Base-by-base conservation (phyloP, 2,113 vertebrate species). In the Hucho hucho region DNA sequence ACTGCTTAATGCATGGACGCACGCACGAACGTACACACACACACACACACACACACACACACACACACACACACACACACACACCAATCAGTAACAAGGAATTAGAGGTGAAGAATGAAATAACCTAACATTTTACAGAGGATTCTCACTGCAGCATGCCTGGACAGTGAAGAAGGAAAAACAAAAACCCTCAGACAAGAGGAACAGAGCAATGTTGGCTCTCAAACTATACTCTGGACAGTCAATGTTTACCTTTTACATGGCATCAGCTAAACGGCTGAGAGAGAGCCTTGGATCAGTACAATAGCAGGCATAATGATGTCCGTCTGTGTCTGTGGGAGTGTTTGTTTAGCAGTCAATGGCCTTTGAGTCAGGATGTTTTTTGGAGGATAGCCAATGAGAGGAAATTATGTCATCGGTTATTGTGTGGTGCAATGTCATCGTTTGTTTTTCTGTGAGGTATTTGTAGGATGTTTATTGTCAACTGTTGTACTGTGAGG, bases 321-420 rank as follows among this genome's bases (percentile, higher is more conserved):
- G 3, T 61, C 66, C 75, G 79, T 83, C 73, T 76, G 47, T 69
- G 47, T 69, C 7, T 72, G 25, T 26, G 61, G 65, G 28, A 75
- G 58, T 29, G 6, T 16, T 66, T 9, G 7, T 59, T 56, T 81
- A 73, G 46, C 22, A 29, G 53, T 22, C 26, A 29, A 4, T 16
- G 2, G 78, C 28, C 65, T 75, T 68, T 78, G 74, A 70, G 24
- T 14, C 20, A 64, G 59, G 67, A 59, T 78, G 53, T 12, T 7
- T 11, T 71, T 64, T 82, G 83, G 75, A 84, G 0, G 53, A 71
- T 1, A 6, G 73, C 78, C 87, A 86, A 16, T 32, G 2, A 25
- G 63, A 65, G 71, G 70, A 74, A 73, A 70, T 85, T 75, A 88
- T 80, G 79, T 84, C 83, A 88, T 63, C 16, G 28, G 64, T 73